These are phyloP conservation scores for Haliclystus octoradiatus DNA, from an alignment of 30 jellyfish, hydroid and myxozoan species.

Conservation along the genomic window DNA sequence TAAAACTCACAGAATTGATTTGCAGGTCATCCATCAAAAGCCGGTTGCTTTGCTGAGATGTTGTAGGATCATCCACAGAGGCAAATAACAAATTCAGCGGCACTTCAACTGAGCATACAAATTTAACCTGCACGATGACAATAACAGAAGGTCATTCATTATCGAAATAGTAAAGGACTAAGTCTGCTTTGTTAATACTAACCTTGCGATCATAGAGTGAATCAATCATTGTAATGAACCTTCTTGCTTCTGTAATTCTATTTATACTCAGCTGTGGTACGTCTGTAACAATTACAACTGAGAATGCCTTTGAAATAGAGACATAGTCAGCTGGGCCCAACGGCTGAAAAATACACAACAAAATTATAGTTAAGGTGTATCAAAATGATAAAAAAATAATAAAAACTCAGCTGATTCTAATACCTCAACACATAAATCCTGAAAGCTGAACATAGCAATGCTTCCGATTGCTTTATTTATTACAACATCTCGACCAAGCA, in stretches of 20 bases:
- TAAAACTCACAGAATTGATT: constrained; percentile 53
- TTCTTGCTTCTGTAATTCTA: constrained; percentile 55
- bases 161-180: not conserved
- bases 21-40: constrained; percentile 88
- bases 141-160: too few relatives aligned
- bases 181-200: not conserved
- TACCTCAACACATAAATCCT: constrained; percentile 81
- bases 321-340: constrained; percentile 88
- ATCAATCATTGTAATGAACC: constrained; percentile 82
- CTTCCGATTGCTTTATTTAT: constrained; percentile 72
- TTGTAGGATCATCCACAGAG: constrained; percentile 28
- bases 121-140: constrained; percentile 35
- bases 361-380: too few relatives aligned
- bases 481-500: constrained; percentile 62
- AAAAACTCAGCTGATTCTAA: too few relatives aligned
- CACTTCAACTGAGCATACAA: constrained; percentile 61
- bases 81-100: constrained; percentile 43
- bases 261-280: constrained; percentile 67
- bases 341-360: constrained; percentile 36
- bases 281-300: constrained; percentile 50
- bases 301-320: constrained; percentile 60
- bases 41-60: constrained; percentile 45
- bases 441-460: constrained; percentile 64
- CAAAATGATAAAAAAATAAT: too few relatives aligned
- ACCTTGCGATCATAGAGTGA: constrained; percentile 77